Evolutionary conservation across 2,888 invertebrate genomes (phyloP).

Genomic region (Himalopsyche kuldschensis): DNA sequence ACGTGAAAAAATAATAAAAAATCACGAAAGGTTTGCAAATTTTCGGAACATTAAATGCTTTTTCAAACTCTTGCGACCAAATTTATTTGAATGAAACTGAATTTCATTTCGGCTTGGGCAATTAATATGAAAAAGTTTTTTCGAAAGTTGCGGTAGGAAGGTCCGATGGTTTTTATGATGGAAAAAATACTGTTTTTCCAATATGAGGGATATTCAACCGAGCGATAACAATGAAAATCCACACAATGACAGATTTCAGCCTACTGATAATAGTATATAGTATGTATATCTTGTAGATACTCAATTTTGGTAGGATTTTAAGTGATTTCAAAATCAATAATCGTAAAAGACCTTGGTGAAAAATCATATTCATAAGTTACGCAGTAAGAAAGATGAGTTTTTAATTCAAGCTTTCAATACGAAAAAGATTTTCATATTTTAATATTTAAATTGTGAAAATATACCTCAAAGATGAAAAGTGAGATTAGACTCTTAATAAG

Average conservation of each 20-base stretch:
- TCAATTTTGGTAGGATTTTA: no score
- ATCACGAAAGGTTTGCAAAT: neutral
- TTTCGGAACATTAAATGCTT: neutral
- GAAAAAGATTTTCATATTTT: no score
- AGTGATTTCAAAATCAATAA: no score
- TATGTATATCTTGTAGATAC: no score
- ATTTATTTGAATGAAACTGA: neutral
- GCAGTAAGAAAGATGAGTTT: no score
- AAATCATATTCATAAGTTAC: no score
- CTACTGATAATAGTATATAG: neutral
- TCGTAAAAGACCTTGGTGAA: no score
- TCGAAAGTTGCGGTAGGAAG: neutral
- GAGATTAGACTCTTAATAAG: no score
- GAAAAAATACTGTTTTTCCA: neutral
- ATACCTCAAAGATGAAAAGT: no score
- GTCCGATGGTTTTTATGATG: neutral
- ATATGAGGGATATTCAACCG: neutral
- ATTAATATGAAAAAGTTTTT: neutral
- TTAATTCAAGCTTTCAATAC: no score
- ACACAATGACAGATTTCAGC: neutral
- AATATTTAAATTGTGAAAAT: no score
- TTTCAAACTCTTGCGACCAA: neutral
- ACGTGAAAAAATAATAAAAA: neutral
- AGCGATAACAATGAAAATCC: neutral
- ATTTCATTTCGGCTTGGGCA: neutral